These are phyloP conservation scores for Pelecanoides urinatrix DNA, from an alignment of 2,113 vertebrate genomes.

Conservation along the genomic window DNA sequence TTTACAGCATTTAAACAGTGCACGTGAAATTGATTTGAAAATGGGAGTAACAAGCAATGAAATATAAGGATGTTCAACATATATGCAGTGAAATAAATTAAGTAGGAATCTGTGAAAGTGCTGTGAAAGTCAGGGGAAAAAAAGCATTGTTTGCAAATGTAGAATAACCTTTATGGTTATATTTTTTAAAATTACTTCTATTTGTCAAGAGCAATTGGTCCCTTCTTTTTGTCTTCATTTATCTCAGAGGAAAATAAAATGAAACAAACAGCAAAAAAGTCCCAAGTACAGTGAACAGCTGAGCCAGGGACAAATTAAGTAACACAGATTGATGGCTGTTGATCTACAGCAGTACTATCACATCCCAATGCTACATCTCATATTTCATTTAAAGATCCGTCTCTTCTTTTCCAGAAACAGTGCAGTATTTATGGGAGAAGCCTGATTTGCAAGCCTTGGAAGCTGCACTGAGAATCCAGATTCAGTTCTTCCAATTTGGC, in stretches of 20 bases:
- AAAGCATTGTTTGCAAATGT: background rate
- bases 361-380: conserved; percentile 29
- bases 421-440: conserved; percentile 16
- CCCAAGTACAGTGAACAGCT: conserved; percentile 39
- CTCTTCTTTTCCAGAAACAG: conserved; percentile 34
- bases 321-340: conserved; percentile 58
- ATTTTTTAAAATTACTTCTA: background rate
- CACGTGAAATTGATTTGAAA: background rate
- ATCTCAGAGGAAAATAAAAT: conserved; percentile 51
- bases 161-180: background rate
- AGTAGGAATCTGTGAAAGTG: background rate
- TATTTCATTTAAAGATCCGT: conserved; percentile 34
- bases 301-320: conserved; percentile 61
- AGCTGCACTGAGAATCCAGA: conserved; percentile 1
- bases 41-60: background rate
- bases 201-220: conserved; percentile 42
- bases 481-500: background rate
- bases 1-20: background rate
- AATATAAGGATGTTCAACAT: background rate
- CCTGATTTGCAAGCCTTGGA: background rate
- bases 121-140: background rate
- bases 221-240: conserved; percentile 42
- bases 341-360: conserved; percentile 25
- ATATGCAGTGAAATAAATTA: background rate
- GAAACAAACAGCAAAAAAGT: conserved; percentile 35